Base-by-base conservation (phyloP, 2,797 vertebrate species). In the Carcharodon carcharias region DNA sequence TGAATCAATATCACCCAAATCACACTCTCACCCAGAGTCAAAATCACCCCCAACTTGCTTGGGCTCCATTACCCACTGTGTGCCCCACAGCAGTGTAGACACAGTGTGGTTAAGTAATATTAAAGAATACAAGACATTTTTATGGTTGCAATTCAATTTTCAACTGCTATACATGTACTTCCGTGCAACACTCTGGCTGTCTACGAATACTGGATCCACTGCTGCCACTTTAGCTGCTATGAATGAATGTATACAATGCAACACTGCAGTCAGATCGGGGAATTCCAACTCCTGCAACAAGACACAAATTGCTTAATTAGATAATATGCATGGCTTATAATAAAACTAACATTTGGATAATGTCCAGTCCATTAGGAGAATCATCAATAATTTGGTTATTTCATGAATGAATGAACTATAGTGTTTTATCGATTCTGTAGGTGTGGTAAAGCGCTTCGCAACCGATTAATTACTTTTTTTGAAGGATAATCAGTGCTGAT, bases 171-270 rank as follows among this genome's bases (percentile, higher is more conserved):
- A 97, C 97, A 97, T 97, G 96, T 98, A 98, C 97, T 98, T 98
- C 97, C 98, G 98, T 96, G 98, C 97, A 97, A 98, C 97, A 97
- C 98, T 98, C 97, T 99, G 98, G 97, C 97, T 98, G 97, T 98
- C 98, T 97, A 98, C 97, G 96, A 99, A 99, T n/a, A 98, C 97
- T 1, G 99, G 98, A 97, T 99, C 99, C 98, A 99, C 97, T 71
- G 98, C 98, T 97, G 99, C 99, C 98, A 99, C 99, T 97, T 99
- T 99, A 97, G 99, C 99, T 96, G 99, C 99, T 67, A 99, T 98
- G 97, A 99, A 99, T 96, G 99, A 98, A 97, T 99, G 99, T 96
- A 99, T 98, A 96, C 99, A 99, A 96, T 99, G 98, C 96, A 99
- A 98, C 97, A 99, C 98, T 0, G 98, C 98, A 0, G 98, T 99